Evolutionary conservation across 2,113 vertebrate species (phyloP).

Genomic region (Accipiter virgatus): DNA sequence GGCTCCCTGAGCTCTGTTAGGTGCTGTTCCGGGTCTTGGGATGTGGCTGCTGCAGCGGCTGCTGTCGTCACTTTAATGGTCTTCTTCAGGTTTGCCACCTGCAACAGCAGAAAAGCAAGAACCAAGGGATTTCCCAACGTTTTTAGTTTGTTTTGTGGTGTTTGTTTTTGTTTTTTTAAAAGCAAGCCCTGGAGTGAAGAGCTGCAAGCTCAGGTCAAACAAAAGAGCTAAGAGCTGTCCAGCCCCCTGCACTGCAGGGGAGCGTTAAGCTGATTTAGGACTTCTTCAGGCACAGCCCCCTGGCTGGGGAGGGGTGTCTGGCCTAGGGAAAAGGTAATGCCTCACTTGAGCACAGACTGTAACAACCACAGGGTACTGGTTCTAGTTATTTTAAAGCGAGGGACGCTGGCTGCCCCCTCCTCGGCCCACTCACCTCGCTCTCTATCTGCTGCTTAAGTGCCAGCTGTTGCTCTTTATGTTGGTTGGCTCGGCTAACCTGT

Average conservation of each 20-base stretch:
- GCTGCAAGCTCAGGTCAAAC: not conserved
- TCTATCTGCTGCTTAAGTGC: constrained; percentile 96
- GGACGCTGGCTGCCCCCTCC: not conserved
- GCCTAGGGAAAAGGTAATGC: not conserved
- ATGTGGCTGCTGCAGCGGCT: constrained; percentile 88
- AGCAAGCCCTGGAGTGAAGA: not conserved
- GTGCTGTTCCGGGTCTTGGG: constrained; percentile 91
- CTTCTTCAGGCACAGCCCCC: not conserved
- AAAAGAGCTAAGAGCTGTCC: not conserved
- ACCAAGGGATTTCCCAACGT: not conserved
- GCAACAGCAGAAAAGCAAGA: not conserved
- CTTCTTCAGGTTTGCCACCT: constrained; percentile 97
- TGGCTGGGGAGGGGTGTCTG: not conserved
- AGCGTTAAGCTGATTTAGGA: not conserved
- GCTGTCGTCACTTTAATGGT: constrained; percentile 94
- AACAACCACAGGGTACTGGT: not conserved
- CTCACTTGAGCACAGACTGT: not conserved
- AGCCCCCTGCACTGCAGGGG: not conserved
- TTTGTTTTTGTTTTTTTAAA: not conserved
- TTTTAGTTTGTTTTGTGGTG: not conserved
- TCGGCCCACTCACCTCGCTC: constrained; percentile 82
- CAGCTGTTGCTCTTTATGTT: constrained; percentile 92
- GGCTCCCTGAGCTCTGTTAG: constrained; percentile 78
- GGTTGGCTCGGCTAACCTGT: constrained; percentile 93
- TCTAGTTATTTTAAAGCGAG: not conserved